These are phyloP conservation scores for Pituophis catenifer DNA, from an alignment of 2,113 vertebrate genomes.

Conservation along the genomic window DNA sequence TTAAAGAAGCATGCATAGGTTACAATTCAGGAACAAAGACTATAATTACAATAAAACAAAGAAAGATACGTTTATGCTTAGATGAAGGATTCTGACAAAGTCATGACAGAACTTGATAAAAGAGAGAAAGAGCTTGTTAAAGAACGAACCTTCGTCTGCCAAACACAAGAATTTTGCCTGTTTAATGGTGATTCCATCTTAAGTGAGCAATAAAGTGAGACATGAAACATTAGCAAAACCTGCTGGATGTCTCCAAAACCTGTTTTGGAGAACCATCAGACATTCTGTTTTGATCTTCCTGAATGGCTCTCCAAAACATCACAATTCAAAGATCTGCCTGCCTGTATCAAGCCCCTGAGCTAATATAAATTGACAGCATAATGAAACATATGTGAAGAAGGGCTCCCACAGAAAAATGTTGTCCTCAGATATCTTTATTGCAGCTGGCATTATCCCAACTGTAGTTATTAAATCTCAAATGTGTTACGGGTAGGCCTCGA, in stretches of 20 bases:
- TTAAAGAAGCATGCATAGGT: background rate
- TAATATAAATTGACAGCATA: background rate
- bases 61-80: background rate
- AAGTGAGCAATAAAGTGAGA: background rate
- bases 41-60: background rate
- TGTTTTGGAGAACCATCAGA: background rate
- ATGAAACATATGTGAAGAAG: too few species aligned
- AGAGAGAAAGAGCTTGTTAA: background rate
- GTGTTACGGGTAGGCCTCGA: too few species aligned
- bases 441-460: background rate
- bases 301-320: background rate
- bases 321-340: background rate
- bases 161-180: background rate
- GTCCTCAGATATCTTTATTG: too few species aligned
- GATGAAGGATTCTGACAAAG: background rate
- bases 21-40: background rate
- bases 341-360: background rate
- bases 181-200: background rate
- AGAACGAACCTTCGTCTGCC: background rate
- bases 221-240: background rate
- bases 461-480: background rate
- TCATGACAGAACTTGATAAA: background rate
- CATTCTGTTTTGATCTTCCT: background rate
- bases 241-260: background rate
- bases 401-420: too few species aligned